A percentile compares a stretch with the other conserved stretches of the same genome.
These are phyloP conservation scores for Chinchilla lanigera DNA, from an alignment of 2,113 vertebrate genomes.

Conservation along the genomic window DNA sequence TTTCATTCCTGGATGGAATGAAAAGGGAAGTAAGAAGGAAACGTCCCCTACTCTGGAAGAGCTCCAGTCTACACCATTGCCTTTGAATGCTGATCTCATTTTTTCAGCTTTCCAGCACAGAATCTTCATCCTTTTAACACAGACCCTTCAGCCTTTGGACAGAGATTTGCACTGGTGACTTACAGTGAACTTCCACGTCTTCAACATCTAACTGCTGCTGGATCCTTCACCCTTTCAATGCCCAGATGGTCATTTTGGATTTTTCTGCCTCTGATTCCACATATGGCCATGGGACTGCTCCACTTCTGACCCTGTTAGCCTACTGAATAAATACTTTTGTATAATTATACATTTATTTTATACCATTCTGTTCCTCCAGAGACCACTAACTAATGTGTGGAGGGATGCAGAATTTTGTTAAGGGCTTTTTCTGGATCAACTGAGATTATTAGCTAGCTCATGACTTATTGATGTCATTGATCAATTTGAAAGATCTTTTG, in stretches of 20 bases:
- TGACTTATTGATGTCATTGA: background rate
- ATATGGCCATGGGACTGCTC: background rate
- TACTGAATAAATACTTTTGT: background rate
- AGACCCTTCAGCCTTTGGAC: background rate
- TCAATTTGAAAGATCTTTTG: too few relatives aligned
- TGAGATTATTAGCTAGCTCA: background rate
- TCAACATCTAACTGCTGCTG: background rate
- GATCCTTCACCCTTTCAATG: background rate
- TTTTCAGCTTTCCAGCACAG: background rate
- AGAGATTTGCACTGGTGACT: background rate
- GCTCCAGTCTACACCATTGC: background rate
- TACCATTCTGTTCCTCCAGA: background rate
- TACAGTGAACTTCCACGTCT: background rate
- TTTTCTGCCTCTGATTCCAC: background rate
- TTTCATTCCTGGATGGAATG: background rate
- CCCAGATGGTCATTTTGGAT: too few relatives aligned
- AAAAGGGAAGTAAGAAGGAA: background rate
- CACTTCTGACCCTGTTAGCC: background rate
- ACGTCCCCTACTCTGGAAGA: background rate
- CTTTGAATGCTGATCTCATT: background rate
- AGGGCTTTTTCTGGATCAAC: background rate
- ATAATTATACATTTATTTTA: background rate
- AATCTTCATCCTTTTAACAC: background rate
- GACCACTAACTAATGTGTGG: background rate
- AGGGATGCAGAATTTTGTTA: background rate